These are phyloP conservation scores for Hippocampus abdominalis DNA, from an alignment of 2,113 vertebrate species.

Conservation along the genomic window DNA sequence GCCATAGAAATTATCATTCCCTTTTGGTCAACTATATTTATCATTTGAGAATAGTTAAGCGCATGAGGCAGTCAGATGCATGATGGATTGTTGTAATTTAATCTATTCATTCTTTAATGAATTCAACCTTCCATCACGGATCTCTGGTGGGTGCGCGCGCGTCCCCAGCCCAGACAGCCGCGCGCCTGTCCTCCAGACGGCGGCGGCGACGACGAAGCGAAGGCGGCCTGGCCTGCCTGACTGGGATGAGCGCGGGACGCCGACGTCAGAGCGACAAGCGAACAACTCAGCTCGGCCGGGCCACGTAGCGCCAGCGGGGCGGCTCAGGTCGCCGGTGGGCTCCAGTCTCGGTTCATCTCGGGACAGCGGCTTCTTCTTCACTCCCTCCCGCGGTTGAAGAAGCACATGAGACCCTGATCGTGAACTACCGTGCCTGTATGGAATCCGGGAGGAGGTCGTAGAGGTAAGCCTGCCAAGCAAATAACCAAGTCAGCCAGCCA, in stretches of 20 bases:
- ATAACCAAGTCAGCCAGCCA: conserved; percentile 27
- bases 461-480: conserved; percentile 62
- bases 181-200: conserved; percentile 61
- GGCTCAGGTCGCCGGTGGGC: conserved; percentile 30
- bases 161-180: conserved; percentile 44
- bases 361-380: not conserved
- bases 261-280: conserved; percentile 49
- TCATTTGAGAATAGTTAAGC: not conserved
- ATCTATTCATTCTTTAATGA: not conserved
- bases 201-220: not conserved
- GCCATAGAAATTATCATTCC: not conserved
- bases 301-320: conserved; percentile 70
- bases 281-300: conserved; percentile 52
- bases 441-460: conserved; percentile 68
- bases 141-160: conserved; percentile 44
- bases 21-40: not conserved
- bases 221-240: conserved; percentile 51
- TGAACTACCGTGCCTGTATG: conserved; percentile 63
- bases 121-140: conserved; percentile 37
- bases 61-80: not conserved
- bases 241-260: conserved; percentile 64
- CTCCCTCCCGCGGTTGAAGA: not conserved
- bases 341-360: not conserved
- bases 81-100: not conserved
- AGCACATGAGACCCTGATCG: conserved; percentile 46